These are phyloP conservation scores for Brachyistius frenatus DNA, from an alignment of 2,113 vertebrate genomes.

Conservation along the genomic window DNA sequence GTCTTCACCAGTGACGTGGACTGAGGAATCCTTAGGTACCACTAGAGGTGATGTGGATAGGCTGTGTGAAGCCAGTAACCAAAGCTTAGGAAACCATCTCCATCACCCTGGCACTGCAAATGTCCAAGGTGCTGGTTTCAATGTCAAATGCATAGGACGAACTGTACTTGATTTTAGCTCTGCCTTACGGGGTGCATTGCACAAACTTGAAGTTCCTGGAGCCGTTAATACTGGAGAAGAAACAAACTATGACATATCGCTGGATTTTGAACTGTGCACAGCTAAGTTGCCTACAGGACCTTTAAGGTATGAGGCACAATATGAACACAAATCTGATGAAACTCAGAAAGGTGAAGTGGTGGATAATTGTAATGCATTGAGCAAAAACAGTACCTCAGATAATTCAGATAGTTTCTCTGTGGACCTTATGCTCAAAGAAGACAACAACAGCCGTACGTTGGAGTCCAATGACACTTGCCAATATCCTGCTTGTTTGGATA, in stretches of 20 bases:
- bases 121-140: conserved; percentile 85
- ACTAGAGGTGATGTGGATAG: conserved; percentile 10
- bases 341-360: conserved; percentile 7
- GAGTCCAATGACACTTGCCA: conserved; percentile 36
- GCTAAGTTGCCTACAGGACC: conserved; percentile 43
- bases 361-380: background rate
- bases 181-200: conserved; percentile 89
- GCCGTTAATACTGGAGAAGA: conserved; percentile 66
- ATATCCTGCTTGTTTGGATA: conserved; percentile 35
- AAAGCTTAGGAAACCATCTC: conserved; percentile 35
- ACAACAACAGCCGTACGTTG: conserved; percentile 43
- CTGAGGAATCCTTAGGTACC: conserved; percentile 20
- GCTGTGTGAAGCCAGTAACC: conserved; percentile 15
- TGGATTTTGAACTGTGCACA: conserved; percentile 37
- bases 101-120: conserved; percentile 70
- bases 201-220: conserved; percentile 86
- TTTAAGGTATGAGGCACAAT: conserved; percentile 19
- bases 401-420: conserved; percentile 23
- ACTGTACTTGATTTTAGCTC: conserved; percentile 91
- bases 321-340: conserved; percentile 29
- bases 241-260: conserved; percentile 53
- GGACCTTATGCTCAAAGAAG: conserved; percentile 44
- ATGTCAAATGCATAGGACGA: conserved; percentile 89
- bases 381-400: conserved; percentile 25
- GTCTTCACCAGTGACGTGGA: conserved; percentile 56